Base-by-base conservation (phyloP, 2,888 invertebrate genomes). In the Rhingia campestris region DNA sequence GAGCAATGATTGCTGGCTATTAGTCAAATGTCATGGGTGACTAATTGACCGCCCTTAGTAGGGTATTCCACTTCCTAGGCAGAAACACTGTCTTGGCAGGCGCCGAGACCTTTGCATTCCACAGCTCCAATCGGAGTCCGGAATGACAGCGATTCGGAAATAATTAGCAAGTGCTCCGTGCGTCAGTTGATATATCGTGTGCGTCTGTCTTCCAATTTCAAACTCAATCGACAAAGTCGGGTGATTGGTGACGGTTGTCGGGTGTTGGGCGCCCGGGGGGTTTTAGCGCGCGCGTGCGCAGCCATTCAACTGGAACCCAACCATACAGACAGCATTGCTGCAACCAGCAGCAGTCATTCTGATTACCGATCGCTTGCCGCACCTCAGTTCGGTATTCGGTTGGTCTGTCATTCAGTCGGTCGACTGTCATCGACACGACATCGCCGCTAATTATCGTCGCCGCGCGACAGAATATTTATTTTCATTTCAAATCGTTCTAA, bases 361-460 rank as follows among this genome's bases (percentile, higher is more conserved):
- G 22, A 22, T 22, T 22, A 22, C 22, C 22, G 2, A 49, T 39
- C 10, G 7, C 14, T 3, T 12, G n/a, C 4, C 41, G 43, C 37
- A 53, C 6, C 35, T 43, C 58, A 75, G 37, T 75, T 45, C 14
- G 32, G 32, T 69, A 39, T 33, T 72, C 30, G 41, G 47, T 22
- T 41, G 58, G 49, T 37, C 9, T 51, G 56, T 61, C 69, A 39
- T 33, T 72, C 30, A 51, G 47, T 22, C 49, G 58, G 49, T 37
- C 9, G 69, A 47, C 76, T 76, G 76, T 80, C 79, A 79, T 73
- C 79, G 73, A 41, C 54, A 73, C 61, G 73, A 80, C 80, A 80
- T 80, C 32, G 41, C 80, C 59, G 80, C 80, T 81, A 74, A 81
- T 81, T 81, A 74, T 74, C 74, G 51, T n/a, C 49, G 45, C 43